A percentile compares a stretch with the other conserved stretches of the same genome.
These are phyloP conservation scores for Bembecia ichneumoniformis DNA, from an alignment of 2,888 invertebrate species.

Conservation along the genomic window DNA sequence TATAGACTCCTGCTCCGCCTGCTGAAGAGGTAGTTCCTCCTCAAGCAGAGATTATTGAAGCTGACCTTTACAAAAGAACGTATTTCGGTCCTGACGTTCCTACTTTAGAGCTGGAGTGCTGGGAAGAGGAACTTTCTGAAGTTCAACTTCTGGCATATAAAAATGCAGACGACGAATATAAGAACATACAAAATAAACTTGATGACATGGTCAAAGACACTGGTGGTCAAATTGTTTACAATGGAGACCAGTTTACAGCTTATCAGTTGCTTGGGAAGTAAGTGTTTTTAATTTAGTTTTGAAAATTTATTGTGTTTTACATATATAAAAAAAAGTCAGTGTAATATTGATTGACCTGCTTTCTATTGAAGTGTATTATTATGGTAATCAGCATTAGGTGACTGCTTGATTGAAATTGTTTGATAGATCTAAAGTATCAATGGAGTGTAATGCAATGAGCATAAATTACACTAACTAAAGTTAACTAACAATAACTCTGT, in stretches of 20 bases:
- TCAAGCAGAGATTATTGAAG: conserved; percentile 63
- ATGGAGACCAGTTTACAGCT: conserved; percentile 76
- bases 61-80: conserved; percentile 57
- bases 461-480: too few relatives aligned
- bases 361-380: too few relatives aligned
- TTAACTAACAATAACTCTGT: too few relatives aligned
- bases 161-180: conserved; percentile 77
- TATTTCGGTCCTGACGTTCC: conserved; percentile 69
- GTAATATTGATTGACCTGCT: too few relatives aligned
- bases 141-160: conserved; percentile 75
- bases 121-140: conserved; percentile 79
- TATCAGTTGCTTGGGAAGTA: conserved; percentile 75
- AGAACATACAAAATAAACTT: conserved; percentile 74
- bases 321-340: neutral
- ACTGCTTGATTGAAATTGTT: too few relatives aligned
- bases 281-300: conserved; percentile 21
- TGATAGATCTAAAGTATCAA: too few relatives aligned
- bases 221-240: conserved; percentile 76
- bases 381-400: too few relatives aligned
- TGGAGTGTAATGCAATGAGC: too few relatives aligned
- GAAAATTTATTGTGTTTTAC: neutral
- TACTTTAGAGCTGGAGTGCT: conserved; percentile 78
- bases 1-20: neutral
- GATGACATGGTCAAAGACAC: conserved; percentile 72
- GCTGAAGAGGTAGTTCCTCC: conserved; percentile 32